Evolutionary conservation across 2,888 invertebrate genomes (phyloP).

Genomic region (Bhutanitis thaidina): DNA sequence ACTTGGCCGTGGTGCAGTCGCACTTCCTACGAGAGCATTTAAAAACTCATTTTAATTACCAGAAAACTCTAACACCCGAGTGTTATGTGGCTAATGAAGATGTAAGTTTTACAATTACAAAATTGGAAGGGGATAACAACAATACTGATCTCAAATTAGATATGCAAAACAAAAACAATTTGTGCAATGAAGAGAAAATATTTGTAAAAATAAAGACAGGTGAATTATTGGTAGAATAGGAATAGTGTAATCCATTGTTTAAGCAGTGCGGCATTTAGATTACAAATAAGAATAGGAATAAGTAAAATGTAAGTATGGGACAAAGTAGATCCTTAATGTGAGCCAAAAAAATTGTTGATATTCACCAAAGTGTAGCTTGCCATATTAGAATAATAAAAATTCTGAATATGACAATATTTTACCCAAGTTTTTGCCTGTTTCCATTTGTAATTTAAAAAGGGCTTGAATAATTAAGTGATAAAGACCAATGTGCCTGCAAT

Average conservation of each 20-base stretch:
- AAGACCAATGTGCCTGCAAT: conserved; percentile 25
- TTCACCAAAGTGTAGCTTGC: conserved; percentile 77
- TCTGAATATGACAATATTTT: conserved; percentile 8
- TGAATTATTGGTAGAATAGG: conserved; percentile 44
- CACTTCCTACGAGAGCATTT: conserved; percentile 89
- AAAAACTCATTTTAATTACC: conserved; percentile 86
- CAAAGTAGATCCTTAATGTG: conserved; percentile 31
- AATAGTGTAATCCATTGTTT: not conserved
- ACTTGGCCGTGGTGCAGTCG: conserved; percentile 87
- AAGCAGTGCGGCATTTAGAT: conserved; percentile 22
- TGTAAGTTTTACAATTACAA: conserved; percentile 77
- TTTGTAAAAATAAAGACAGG: conserved; percentile 68
- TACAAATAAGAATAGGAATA: conserved; percentile 23
- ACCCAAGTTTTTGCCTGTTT: conserved; percentile 1
- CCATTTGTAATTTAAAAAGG: not conserved
- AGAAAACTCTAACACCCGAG: conserved; percentile 78
- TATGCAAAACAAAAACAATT: conserved; percentile 39
- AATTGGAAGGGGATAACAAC: conserved; percentile 60
- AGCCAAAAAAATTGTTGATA: conserved; percentile 53
- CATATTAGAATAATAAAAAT: conserved; percentile 60
- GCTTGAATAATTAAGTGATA: not conserved
- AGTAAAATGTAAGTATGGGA: conserved; percentile 28
- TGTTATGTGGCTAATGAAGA: conserved; percentile 82
- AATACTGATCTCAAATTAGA: conserved; percentile 63
- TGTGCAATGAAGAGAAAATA: conserved; percentile 56